Evolutionary conservation across 2,888 invertebrate species (phyloP), one percentile per base, ranked within the genome.

Genomic region (Polydrusus cervinus): DNA sequence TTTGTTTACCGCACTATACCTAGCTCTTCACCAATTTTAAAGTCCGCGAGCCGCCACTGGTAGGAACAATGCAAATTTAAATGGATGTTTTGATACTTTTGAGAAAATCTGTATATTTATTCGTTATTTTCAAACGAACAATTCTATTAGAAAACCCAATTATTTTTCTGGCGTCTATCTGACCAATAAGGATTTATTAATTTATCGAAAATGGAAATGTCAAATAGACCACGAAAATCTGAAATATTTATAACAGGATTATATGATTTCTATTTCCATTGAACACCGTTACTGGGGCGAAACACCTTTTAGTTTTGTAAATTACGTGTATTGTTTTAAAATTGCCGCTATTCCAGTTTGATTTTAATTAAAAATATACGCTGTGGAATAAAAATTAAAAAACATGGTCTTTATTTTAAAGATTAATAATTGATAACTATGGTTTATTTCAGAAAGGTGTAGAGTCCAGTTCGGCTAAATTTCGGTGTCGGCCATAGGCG

Each of bases 121-220:
- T 3, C 30, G 55, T 60, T 14, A 51, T 66, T 51, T 66, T 53
- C 18, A 34, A 66, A 18, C 38, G 51, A 51, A 25, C 16, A 34
- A 49, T 38, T 51, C 51, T 34, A 49, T 51, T 16, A 66, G 66
- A 66, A 66, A 66, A 66, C 10, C 53, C 70, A 70, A 70, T 70
- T 70, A 70, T 51, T 49, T 70, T 70, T 62, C 70, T 62, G 43
- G 20, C 20, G 20, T 18, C 38, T 25, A 14, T 18, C 25, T n/a
- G 13, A 16, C 47, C 34, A 62, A 70, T 51, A 16, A 25, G 53
- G 40, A 53, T 71, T 71, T 64, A 71, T 62, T 70, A 64, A 71
- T 71, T 71, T 64, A 71, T 64, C 64, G 71, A 64, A 71, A 71
- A 71, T 62, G 53, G 40, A 64, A 71, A 71, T 61, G 62, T 62